phyloP scores from a whole-genome alignment of 2,797 vertebrate genomes.

The Rhincodon typus region DNA sequence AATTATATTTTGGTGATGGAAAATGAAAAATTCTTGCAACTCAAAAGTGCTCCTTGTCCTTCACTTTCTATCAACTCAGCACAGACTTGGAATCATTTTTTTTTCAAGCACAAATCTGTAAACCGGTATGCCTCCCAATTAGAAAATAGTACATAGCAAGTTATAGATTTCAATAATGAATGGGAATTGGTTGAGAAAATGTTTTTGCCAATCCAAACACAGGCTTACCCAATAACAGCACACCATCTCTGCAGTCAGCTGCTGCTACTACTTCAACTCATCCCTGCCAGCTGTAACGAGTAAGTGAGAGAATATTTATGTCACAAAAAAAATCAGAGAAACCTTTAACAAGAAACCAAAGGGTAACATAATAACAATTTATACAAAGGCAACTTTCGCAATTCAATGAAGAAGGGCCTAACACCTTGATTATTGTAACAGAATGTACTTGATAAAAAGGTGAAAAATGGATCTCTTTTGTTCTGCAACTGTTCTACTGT shows the following conservation, averaged over 20 bases:
- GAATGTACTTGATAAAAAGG: not conserved
- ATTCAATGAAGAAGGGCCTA: not conserved
- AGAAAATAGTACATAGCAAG: not conserved
- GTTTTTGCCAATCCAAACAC: conserved; percentile 2
- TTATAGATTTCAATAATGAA: not conserved
- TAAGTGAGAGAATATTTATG: not conserved
- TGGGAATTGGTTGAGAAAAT: not conserved
- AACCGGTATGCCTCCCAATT: not conserved
- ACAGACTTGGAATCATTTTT: not conserved
- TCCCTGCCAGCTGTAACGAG: not conserved
- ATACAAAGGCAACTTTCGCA: not conserved
- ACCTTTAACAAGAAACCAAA: not conserved
- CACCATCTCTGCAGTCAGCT: conserved; percentile 6
- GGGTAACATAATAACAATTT: not conserved
- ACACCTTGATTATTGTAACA: not conserved
- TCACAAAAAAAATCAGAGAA: not conserved
- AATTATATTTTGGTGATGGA: not conserved
- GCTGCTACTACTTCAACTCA: not conserved
- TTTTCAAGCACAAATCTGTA: conserved; percentile 10
- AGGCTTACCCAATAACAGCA: conserved; percentile 19
- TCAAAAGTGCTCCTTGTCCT: not conserved
- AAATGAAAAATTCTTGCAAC: not conserved
- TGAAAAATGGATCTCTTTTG: not conserved
- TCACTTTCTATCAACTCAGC: not conserved
- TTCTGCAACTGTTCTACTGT: not conserved